Evolutionary conservation across 2,797 vertebrate genomes (phyloP).

Genomic region (Cryptoprocta ferox): DNA sequence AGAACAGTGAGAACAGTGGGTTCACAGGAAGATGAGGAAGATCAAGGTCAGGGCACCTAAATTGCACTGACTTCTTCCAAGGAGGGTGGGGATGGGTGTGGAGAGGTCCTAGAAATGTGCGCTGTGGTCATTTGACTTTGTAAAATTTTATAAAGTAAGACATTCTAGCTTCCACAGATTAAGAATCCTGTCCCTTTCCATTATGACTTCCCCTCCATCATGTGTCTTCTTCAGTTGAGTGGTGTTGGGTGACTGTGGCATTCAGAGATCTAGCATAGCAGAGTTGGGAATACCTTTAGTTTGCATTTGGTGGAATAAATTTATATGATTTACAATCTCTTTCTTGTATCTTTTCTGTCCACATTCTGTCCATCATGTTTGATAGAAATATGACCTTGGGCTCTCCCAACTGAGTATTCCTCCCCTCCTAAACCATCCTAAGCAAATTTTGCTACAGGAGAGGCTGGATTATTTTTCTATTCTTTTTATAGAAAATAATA

Average conservation of each 20-base stretch:
- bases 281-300: not conserved
- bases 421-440: not conserved
- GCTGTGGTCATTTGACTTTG: not conserved
- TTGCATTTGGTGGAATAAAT: not conserved
- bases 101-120: not conserved
- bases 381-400: not conserved
- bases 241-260: not conserved
- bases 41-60: not conserved
- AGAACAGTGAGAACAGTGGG: not conserved
- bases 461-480: not conserved
- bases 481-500: constrained; percentile 6
- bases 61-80: not conserved
- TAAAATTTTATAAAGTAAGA: not conserved
- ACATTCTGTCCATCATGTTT: not conserved
- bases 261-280: not conserved
- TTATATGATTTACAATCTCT: not conserved
- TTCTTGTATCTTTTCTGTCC: not conserved
- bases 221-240: not conserved
- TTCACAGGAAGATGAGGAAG: not conserved
- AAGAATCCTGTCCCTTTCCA: not conserved
- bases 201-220: not conserved
- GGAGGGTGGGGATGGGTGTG: too few relatives aligned
- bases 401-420: too few relatives aligned
- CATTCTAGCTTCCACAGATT: not conserved
- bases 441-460: not conserved